Conservation (phyloP, 2,113 vertebrate genomes). For the Lepisosteus oculatus region DNA sequence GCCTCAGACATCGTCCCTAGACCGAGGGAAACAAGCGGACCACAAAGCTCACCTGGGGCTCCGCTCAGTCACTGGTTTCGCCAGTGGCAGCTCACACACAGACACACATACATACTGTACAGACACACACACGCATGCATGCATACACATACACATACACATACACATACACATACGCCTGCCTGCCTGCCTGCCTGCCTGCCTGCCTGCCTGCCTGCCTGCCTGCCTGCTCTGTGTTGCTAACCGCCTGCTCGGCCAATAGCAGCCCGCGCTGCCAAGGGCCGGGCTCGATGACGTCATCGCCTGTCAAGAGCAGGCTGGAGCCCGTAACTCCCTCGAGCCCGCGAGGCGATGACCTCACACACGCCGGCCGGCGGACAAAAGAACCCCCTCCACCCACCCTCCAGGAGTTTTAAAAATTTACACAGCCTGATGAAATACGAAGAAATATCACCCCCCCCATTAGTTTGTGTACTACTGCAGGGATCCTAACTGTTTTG, state of each 20-base stretch:
- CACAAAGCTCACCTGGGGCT: too few species aligned
- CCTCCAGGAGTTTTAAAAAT: too few species aligned
- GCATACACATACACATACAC: constrained; percentile 5
- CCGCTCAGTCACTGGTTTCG: too few species aligned
- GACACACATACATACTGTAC: constrained; percentile 12
- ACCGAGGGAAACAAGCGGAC: not conserved
- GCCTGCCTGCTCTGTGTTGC: not conserved
- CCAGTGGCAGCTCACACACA: not conserved
- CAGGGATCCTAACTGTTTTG: too few species aligned
- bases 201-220: not conserved
- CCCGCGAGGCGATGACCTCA: not conserved
- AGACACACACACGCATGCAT: not conserved
- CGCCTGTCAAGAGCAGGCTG: not conserved
- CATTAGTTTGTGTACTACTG: too few species aligned
- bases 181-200: not conserved
- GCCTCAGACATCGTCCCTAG: not conserved
- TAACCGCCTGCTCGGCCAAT: not conserved
- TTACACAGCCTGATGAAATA: too few species aligned
- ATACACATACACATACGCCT: not conserved
- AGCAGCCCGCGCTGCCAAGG: not conserved
- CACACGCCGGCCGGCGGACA: not conserved
- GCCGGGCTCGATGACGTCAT: not conserved
- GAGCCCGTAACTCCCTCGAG: too few species aligned
- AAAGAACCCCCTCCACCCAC: too few species aligned
- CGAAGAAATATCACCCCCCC: too few species aligned